Percentiles rank a stretch among this genome's conserved stretches.
Evolutionary conservation across 37 sponge, comb jelly and placozoan genomes (phyloP).

Genomic region (Eunapius fragilis): DNA sequence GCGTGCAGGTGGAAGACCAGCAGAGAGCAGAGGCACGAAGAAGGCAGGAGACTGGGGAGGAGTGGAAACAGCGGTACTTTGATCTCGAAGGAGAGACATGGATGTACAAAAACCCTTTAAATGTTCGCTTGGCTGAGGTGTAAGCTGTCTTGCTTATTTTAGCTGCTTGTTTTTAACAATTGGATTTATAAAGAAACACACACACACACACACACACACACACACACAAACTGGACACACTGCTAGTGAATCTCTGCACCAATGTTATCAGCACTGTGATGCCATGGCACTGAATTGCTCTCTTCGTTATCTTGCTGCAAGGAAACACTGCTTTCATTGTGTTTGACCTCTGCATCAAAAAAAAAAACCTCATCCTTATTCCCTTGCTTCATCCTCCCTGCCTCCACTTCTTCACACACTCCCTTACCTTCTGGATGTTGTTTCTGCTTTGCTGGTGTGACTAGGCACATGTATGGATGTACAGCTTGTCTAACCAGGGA

Average conservation of each 20-base stretch:
- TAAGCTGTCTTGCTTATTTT: neutral
- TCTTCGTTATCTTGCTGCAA: neutral
- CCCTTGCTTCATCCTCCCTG: neutral
- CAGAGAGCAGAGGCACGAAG: conserved; percentile 82
- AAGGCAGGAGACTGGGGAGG: conserved; percentile 77
- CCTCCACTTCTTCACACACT: neutral
- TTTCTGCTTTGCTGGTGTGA: neutral
- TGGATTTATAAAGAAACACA: neutral
- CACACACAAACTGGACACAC: neutral
- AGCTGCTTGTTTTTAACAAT: neutral
- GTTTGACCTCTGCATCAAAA: neutral
- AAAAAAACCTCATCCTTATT: too few relatives aligned
- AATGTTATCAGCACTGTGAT: neutral
- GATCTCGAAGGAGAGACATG: neutral
- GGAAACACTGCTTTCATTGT: neutral
- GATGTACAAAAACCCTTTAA: neutral
- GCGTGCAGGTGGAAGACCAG: conserved; percentile 85
- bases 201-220: neutral
- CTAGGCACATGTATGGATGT: conserved; percentile 56
- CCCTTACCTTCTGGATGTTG: neutral
- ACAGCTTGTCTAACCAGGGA: conserved; percentile 52
- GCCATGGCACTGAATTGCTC: neutral
- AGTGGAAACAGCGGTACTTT: conserved; percentile 63
- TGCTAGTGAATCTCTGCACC: neutral
- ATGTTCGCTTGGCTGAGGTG: neutral